Evolutionary conservation across 1,140 invertebrate genomes (phyloP), one percentile per base, ranked within the genome.

Genomic region (Pseudomyrmex flavicornis): DNA sequence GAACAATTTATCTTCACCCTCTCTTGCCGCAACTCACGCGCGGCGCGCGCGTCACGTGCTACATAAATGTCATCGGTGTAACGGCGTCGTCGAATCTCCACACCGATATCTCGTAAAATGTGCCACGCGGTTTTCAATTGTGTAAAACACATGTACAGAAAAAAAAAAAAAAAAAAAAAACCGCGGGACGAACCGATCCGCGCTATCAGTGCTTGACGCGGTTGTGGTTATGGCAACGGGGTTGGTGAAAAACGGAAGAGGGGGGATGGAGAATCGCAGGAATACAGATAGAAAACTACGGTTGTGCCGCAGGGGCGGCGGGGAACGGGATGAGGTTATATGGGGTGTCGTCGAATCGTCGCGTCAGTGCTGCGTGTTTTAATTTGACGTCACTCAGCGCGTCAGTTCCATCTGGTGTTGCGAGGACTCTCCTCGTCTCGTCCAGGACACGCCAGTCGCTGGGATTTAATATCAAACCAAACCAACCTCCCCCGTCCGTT

Each of bases 381-480:
- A 93, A 93, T 93, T 93, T 93, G 92, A 93, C 92, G 93, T 93
- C 93, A 93, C 91, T 93, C 93, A 92, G 88, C 89, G 86, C 90
- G 92, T 92, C 93, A 93, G 91, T 92, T 92, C 92, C 93, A 93
- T 93, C 91, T 93, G 92, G 90, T 91, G 91, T 92, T 92, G 91
- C 90, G 90, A 92, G 88, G 90, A 87, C 89, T 91, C 90, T 90
- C 85, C 89, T 90, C 88, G 85, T 90, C 88, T 92, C 89, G 90
- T 91, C 90, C 90, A 88, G 89, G 87, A 91, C 89, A 89, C 89
- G 90, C 91, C 91, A 93, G 92, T 93, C 92, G 92, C 88, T 86
- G 74, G 91, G 92, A 92, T 93, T 93, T 92, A 93, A 93, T 93
- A 93, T 92, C 90, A 91, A 91, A 92, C 91, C 88, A 90, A 35